These are phyloP conservation scores for Trachelipus rathkii DNA, from an alignment of 1,140 invertebrate species.

Conservation along the genomic window DNA sequence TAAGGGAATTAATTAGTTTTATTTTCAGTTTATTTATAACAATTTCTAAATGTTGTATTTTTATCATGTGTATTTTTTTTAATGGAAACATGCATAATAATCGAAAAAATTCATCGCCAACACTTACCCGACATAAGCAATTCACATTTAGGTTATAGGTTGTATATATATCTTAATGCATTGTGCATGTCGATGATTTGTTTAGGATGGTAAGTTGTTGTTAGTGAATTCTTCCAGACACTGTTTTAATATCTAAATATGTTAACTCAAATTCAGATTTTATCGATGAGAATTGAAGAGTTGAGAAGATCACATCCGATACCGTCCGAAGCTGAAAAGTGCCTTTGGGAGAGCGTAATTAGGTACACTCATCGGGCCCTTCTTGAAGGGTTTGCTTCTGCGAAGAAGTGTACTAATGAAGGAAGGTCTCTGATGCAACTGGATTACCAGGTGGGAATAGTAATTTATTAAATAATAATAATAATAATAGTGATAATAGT, in stretches of 20 bases:
- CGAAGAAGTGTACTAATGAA: constrained; percentile 91
- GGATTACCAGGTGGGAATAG: constrained; percentile 67
- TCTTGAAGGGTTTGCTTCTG: constrained; percentile 89
- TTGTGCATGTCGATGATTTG: background rate
- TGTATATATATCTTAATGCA: too few relatives aligned
- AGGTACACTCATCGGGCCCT: constrained; percentile 76
- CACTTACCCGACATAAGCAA: too few relatives aligned
- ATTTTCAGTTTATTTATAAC: too few relatives aligned
- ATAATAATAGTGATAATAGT: too few relatives aligned
- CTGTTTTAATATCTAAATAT: too few relatives aligned
- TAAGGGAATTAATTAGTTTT: too few relatives aligned
- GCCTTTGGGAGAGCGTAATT: constrained; percentile 82
- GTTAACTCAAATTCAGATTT: constrained; percentile 59
- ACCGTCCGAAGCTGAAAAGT: constrained; percentile 62
- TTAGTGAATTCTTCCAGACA: constrained; percentile 50
- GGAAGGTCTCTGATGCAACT: constrained; percentile 95
- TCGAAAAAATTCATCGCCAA: too few relatives aligned
- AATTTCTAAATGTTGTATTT: too few relatives aligned
- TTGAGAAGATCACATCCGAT: constrained; percentile 64
- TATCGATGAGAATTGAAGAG: constrained; percentile 69
- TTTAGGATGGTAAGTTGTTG: background rate
- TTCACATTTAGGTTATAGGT: too few relatives aligned
- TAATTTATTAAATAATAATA: too few relatives aligned
- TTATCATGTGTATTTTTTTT: too few relatives aligned
- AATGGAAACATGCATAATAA: too few relatives aligned